Conservation (phyloP, 2,113 vertebrate genomes). For the Syngnathoides biaculeatus region DNA sequence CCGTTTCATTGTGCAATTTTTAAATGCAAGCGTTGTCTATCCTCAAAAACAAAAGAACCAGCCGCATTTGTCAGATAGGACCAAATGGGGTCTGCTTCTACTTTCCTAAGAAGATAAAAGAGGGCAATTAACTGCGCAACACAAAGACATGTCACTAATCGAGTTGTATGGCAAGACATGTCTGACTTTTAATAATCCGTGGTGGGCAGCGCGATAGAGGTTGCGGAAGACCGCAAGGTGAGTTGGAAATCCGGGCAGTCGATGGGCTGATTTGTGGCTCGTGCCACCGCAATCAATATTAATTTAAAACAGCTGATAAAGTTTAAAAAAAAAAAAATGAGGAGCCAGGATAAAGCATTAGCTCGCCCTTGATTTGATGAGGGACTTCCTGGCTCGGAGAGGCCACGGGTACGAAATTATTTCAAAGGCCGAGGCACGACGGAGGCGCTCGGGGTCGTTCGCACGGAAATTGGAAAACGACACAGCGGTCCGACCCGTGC, state of each 20-base stretch:
- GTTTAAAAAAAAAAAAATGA: conserved; percentile 10
- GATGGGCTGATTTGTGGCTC: background rate
- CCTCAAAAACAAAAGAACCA: conserved; percentile 23
- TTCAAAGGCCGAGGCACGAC: conserved; percentile 7
- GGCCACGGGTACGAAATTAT: conserved; percentile 8
- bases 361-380: conserved; percentile 3
- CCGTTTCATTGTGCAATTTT: conserved; percentile 47
- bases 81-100: conserved; percentile 20
- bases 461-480: conserved; percentile 10
- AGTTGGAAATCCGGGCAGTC: background rate
- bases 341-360: background rate
- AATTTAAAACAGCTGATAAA: conserved; percentile 8
- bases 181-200: background rate
- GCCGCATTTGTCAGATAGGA: conserved; percentile 15
- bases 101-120: conserved; percentile 7
- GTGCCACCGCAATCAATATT: background rate
- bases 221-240: background rate
- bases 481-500: conserved; percentile 2
- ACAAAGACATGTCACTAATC: background rate
- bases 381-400: background rate
- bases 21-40: conserved; percentile 33
- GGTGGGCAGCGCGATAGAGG: conserved; percentile 1
- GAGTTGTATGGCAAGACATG: background rate
- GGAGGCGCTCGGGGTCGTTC: background rate
- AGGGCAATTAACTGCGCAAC: conserved; percentile 3